These are phyloP conservation scores for Magallana ariakensis DNA, from an alignment of 1,140 invertebrate genomes.

Conservation along the genomic window DNA sequence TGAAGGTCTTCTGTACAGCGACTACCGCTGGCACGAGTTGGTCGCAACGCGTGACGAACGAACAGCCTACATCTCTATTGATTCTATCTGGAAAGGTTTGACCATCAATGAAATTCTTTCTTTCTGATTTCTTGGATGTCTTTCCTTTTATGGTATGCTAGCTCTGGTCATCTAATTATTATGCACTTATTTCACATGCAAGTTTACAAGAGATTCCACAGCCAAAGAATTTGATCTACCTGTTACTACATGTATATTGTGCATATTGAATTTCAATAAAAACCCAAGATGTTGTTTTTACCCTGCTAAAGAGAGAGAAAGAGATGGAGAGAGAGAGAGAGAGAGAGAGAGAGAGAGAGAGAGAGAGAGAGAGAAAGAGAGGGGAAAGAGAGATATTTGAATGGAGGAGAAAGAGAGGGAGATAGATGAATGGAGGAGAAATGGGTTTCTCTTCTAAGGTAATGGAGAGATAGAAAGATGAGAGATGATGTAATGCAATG, in stretches of 20 bases:
- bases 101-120: neutral
- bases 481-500: neutral
- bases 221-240: too few species aligned
- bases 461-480: neutral
- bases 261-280: too few species aligned
- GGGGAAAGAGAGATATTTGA: neutral
- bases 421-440: neutral
- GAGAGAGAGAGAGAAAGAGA: conserved; percentile 7
- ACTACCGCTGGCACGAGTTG: conserved; percentile 72
- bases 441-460: too few species aligned
- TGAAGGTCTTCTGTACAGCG: conserved; percentile 71
- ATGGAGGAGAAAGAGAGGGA: neutral
- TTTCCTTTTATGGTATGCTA: neutral
- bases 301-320: neutral
- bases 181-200: too few species aligned
- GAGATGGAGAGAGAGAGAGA: neutral
- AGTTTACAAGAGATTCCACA: too few species aligned
- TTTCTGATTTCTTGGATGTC: neutral
- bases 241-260: too few species aligned
- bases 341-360: neutral
- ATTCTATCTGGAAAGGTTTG: conserved; percentile 73
- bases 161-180: too few species aligned
- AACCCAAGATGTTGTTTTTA: neutral
- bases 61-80: conserved; percentile 66
- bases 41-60: conserved; percentile 66